Conservation (phyloP, 2,888 invertebrate genomes). For the Schrankia costaestrigalis region DNA sequence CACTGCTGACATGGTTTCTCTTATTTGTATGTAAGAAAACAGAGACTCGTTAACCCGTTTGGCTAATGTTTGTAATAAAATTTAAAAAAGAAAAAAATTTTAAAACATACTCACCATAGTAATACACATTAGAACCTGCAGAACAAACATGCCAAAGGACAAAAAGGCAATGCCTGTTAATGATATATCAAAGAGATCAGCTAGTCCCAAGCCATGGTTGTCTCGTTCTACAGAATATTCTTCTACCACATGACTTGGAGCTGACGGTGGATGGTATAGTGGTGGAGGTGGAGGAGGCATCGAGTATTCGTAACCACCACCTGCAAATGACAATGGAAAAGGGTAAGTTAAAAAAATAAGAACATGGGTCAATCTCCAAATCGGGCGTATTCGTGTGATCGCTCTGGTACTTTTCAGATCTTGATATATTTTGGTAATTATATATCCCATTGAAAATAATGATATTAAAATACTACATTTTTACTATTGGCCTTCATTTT, state of each 20-base stretch:
- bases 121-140: slow-evolving; percentile 89
- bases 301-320: slow-evolving; percentile 71
- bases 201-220: slow-evolving; percentile 82
- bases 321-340: slow-evolving; percentile 31
- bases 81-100: background rate
- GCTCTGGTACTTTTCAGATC: no score
- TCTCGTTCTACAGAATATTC: slow-evolving; percentile 66
- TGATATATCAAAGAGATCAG: slow-evolving; percentile 89
- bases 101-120: slow-evolving; percentile 75
- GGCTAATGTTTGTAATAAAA: background rate
- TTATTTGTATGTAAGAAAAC: no score
- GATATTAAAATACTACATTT: no score
- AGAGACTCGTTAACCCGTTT: no score
- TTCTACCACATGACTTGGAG: slow-evolving; percentile 43
- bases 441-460: no score
- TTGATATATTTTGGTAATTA: no score
- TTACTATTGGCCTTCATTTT: no score
- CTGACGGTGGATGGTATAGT: slow-evolving; percentile 50
- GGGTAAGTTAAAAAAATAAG: background rate
- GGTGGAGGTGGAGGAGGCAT: slow-evolving; percentile 73
- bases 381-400: no score
- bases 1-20: background rate
- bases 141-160: slow-evolving; percentile 89
- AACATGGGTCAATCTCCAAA: background rate
- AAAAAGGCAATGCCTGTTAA: slow-evolving; percentile 90